phyloP scores from a whole-genome alignment of 2,888 invertebrate genomes.

The Pseudanteris insignis region DNA sequence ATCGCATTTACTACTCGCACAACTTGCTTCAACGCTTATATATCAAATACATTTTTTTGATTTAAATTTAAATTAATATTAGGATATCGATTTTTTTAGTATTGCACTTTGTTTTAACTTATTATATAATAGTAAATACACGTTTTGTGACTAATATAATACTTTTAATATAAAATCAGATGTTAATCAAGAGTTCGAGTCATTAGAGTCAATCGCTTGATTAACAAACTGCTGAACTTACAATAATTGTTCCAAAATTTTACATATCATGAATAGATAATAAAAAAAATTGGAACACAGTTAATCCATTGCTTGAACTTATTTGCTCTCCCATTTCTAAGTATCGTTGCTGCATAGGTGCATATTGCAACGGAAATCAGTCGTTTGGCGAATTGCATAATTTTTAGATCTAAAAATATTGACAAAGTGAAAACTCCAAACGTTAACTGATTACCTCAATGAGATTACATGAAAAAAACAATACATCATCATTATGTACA shows the following conservation, averaged over 20 bases:
- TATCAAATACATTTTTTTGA: too few relatives aligned
- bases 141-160: slow-evolving; percentile 39
- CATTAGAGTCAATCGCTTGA: slow-evolving; percentile 7
- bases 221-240: slow-evolving; percentile 1
- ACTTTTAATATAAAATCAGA: slow-evolving; percentile 8
- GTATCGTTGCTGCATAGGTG: slow-evolving; percentile 31
- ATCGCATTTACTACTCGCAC: too few relatives aligned
- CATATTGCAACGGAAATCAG: slow-evolving; percentile 15
- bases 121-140: slow-evolving; percentile 21
- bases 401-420: slow-evolving; percentile 1
- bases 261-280: not conserved
- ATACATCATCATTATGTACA: slow-evolving; percentile 9
- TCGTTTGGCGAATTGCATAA: not conserved
- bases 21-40: too few relatives aligned
- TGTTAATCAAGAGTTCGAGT: slow-evolving; percentile 15
- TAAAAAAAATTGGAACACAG: slow-evolving; percentile 37
- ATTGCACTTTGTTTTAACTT: slow-evolving; percentile 12
- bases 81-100: too few relatives aligned
- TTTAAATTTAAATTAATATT: too few relatives aligned
- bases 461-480: slow-evolving; percentile 6
- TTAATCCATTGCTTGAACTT: slow-evolving; percentile 5
- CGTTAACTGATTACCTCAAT: not conserved
- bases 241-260: not conserved
- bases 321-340: slow-evolving; percentile 6
- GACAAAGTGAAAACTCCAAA: not conserved